A percentile compares a stretch with the other conserved stretches of the same genome.
phyloP scores from a whole-genome alignment of 2,113 vertebrate genomes.

The Daubentonia madagascariensis region DNA sequence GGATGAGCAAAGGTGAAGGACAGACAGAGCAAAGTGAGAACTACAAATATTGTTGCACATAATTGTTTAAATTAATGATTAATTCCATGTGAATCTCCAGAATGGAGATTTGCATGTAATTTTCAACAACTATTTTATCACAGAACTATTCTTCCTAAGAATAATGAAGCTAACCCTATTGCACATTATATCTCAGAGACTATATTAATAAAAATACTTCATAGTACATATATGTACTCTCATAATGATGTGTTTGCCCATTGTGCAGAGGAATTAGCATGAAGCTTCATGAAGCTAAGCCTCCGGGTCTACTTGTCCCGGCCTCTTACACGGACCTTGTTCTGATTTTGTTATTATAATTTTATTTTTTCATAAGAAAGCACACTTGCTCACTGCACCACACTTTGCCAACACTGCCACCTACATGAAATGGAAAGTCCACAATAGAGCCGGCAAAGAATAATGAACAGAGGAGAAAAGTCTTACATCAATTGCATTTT shows the following conservation, averaged over 20 bases:
- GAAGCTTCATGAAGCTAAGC: background rate
- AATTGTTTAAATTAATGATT: too few relatives aligned
- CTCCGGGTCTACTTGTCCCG: background rate
- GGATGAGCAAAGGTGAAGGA: too few relatives aligned
- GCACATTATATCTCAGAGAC: background rate
- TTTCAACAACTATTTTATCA: too few relatives aligned
- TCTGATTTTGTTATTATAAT: background rate
- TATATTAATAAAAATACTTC: background rate
- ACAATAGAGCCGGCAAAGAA: background rate
- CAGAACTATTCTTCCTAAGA: background rate
- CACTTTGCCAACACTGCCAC: background rate
- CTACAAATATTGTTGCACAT: too few relatives aligned
- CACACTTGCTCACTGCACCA: too few relatives aligned
- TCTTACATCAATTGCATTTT: background rate
- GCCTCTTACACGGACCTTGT: background rate
- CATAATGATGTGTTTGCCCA: too few relatives aligned
- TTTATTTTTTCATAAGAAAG: background rate
- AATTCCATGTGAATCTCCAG: too few relatives aligned
- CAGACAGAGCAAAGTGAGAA: too few relatives aligned
- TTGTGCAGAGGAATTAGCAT: background rate
- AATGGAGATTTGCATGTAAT: too few relatives aligned
- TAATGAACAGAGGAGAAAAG: background rate
- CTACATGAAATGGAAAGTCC: background rate
- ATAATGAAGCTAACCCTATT: background rate
- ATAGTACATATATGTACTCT: too few relatives aligned